A percentile compares a stretch with the other conserved stretches of the same genome.
Conservation (phyloP, 2,113 vertebrate species). For the Alligator mississippiensis region DNA sequence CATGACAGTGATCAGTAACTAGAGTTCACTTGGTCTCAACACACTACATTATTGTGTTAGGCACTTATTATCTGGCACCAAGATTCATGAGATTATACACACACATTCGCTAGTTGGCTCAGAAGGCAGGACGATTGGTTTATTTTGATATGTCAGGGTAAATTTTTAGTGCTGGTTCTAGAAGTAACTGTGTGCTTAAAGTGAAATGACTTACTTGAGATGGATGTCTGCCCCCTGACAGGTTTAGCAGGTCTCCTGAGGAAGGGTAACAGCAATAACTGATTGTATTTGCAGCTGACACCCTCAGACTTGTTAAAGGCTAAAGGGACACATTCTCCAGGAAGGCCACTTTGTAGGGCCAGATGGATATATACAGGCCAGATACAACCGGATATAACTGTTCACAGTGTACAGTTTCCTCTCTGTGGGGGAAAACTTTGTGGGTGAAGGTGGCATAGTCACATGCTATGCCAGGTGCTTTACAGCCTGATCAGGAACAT, state of each 20-base stretch:
- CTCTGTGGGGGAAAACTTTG: neutral
- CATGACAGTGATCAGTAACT: conserved; percentile 14
- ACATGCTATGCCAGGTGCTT: neutral
- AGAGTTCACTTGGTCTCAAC: neutral
- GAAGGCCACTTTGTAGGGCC: neutral
- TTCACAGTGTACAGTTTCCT: neutral
- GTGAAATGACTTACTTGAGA: neutral
- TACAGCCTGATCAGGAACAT: neutral
- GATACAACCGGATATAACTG: accelerated
- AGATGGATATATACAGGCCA: accelerated
- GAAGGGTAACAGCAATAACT: neutral
- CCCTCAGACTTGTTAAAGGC: neutral
- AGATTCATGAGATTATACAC: conserved; percentile 50
- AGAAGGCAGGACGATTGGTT: conserved; percentile 40
- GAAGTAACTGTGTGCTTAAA: neutral
- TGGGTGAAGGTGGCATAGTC: neutral
- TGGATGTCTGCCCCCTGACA: neutral
- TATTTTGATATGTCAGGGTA: conserved; percentile 57
- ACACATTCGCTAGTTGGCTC: conserved; percentile 32
- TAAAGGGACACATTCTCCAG: accelerated
- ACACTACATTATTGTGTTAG: neutral
- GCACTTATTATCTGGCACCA: conserved; percentile 32
- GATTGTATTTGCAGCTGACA: neutral
- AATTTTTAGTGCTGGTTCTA: conserved; percentile 23
- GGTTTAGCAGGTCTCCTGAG: neutral